Conservation (phyloP, 1,140 invertebrate genomes). For the Bombus confusus region DNA sequence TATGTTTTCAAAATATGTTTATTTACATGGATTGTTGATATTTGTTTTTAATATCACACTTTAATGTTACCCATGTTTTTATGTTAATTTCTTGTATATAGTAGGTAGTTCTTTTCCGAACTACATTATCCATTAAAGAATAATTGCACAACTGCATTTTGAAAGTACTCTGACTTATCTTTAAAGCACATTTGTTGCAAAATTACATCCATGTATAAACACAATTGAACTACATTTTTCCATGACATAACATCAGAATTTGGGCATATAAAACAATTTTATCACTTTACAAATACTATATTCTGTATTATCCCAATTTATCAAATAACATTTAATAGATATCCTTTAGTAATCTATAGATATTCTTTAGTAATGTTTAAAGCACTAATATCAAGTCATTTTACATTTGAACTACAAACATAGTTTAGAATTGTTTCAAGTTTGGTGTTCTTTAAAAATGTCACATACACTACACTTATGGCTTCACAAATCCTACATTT, state of each 20-base stretch:
- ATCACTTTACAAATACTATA: slow-evolving; percentile 24
- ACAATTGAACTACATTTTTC: slow-evolving; percentile 54
- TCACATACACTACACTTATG: slow-evolving; percentile 37
- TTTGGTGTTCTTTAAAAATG: background rate
- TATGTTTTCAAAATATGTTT: slow-evolving; percentile 26
- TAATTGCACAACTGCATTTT: slow-evolving; percentile 76
- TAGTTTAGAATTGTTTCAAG: background rate
- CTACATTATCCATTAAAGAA: slow-evolving; percentile 80
- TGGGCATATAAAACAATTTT: slow-evolving; percentile 19
- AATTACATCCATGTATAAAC: slow-evolving; percentile 79
- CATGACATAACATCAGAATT: slow-evolving; percentile 49
- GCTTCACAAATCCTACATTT: background rate
- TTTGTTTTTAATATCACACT: slow-evolving; percentile 44
- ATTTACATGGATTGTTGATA: slow-evolving; percentile 22
- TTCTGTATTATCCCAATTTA: slow-evolving; percentile 76
- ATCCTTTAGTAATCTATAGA: slow-evolving; percentile 72
- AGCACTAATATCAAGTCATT: slow-evolving; percentile 45
- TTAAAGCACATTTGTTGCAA: slow-evolving; percentile 73
- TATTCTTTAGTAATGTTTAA: slow-evolving; percentile 70
- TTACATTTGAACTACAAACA: background rate
- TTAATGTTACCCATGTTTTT: slow-evolving; percentile 68
- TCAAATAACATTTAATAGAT: slow-evolving; percentile 76
- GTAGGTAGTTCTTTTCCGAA: slow-evolving; percentile 67
- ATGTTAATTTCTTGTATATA: slow-evolving; percentile 69
- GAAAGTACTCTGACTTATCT: slow-evolving; percentile 73